Evolutionary conservation across 2,888 invertebrate genomes (phyloP), one percentile per base, ranked within the genome.

Genomic region (Dioctria linearis): DNA sequence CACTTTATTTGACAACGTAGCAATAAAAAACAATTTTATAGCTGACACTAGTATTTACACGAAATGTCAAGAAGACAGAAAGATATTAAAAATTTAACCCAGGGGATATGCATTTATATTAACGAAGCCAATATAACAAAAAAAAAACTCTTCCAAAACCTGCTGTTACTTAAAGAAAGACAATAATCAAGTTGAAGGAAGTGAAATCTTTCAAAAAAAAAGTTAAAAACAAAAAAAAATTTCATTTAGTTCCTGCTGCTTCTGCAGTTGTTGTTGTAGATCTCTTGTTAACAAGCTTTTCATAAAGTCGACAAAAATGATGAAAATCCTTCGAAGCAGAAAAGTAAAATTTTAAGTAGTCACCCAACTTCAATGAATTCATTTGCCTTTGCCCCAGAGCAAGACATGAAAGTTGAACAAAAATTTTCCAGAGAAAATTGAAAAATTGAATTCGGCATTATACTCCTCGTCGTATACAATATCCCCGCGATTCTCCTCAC

Each of bases 361-460:
- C 69, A 69, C 69, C 69, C 69, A 51, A 51, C 69, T 51, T 69
- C 69, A 69, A n/a, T 49, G 69, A 69, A 69, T 54, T 69, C 69
- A 69, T 69, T 69, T 69, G 51, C 69, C 69, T 69, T 69, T 69
- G 51, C 69, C 69, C 51, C 51, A 25, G 69, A 54, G 69, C 69
- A 39, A 51, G 69, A 69, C 69, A 69, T 69, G 69, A 51, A 69
- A 69, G 69, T 51, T 69, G 51, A 69, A 51, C 25, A 51, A 51
- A 49, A 51, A 42, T 37, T 69, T 39, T 69, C 37, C 25, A 69
- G 51, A 69, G 43, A 66, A 69, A 69, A 69, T 51, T 69, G 69
- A 69, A 69, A 69, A 69, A 69, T 39, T 54, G 51, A 69, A 51
- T 69, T 69, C 51, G 43, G 51, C 51, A 11, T 49, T 49, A 51